Evolutionary conservation across 1,140 invertebrate genomes (phyloP).

Genomic region (Hypothenemus hampei): DNA sequence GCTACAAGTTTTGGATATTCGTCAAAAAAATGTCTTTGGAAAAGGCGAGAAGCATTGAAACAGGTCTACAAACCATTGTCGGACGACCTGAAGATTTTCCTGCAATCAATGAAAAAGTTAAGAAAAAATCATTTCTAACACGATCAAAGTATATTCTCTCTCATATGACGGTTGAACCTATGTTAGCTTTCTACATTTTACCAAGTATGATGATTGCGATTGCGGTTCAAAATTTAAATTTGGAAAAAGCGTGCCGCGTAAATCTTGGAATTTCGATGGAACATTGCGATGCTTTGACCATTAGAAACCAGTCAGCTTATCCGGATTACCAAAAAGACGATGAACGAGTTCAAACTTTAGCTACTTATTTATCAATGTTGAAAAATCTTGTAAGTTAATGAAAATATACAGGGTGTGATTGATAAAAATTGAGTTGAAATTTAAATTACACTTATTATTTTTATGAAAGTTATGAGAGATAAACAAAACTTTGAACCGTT

Average conservation of each 20-base stretch:
- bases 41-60: constrained; percentile 34
- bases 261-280: constrained; percentile 53
- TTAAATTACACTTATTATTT: neutral
- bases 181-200: constrained; percentile 51
- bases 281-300: constrained; percentile 55
- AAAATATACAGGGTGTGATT: too few relatives aligned
- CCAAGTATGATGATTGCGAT: constrained; percentile 50
- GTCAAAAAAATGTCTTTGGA: constrained; percentile 30
- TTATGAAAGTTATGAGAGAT: neutral
- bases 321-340: constrained; percentile 47
- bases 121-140: constrained; percentile 23
- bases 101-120: constrained; percentile 18
- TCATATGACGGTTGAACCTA: constrained; percentile 53
- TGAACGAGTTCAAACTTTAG: constrained; percentile 51
- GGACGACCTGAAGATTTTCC: constrained; percentile 4
- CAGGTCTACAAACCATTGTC: constrained; percentile 26
- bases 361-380: constrained; percentile 54
- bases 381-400: constrained; percentile 47
- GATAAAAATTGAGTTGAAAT: too few relatives aligned
- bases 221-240: constrained; percentile 54
- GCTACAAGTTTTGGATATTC: neutral
- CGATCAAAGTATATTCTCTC: constrained; percentile 31
- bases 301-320: constrained; percentile 45
- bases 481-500: neutral
- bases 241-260: constrained; percentile 61